Conservation (phyloP, 2,888 invertebrate genomes). For the Druceiella hillmani region DNA sequence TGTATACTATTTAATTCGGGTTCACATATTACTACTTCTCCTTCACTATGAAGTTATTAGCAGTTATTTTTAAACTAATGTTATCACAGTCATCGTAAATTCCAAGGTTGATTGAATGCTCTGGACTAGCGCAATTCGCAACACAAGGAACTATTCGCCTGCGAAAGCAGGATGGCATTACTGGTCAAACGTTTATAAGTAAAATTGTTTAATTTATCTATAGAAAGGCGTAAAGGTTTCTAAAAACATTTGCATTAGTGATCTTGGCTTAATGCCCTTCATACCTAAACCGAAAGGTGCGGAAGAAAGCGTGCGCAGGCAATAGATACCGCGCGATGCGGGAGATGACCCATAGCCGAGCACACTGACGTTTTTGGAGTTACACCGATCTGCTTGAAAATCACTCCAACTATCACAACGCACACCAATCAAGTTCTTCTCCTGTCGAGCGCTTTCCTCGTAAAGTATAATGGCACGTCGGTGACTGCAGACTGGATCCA, state of each 20-base stretch:
- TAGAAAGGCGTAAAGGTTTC: too few species aligned
- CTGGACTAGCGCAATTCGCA: too few species aligned
- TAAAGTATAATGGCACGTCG: slow-evolving; percentile 42
- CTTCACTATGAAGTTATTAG: too few species aligned
- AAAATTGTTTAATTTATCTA: too few species aligned
- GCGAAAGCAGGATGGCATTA: too few species aligned
- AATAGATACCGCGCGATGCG: slow-evolving; percentile 41
- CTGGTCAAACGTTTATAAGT: too few species aligned
- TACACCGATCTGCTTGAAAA: slow-evolving; percentile 38
- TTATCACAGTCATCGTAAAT: too few species aligned
- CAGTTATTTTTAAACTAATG: too few species aligned
- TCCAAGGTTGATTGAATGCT: too few species aligned
- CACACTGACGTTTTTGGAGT: slow-evolving; percentile 34
- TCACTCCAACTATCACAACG: slow-evolving; percentile 40
- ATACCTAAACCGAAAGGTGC: slow-evolving; percentile 42
- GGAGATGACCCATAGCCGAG: slow-evolving; percentile 45
- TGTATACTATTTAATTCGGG: too few species aligned
- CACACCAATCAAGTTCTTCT: slow-evolving; percentile 39
- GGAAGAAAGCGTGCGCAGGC: slow-evolving; percentile 36
- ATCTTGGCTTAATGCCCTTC: slow-evolving; percentile 36
- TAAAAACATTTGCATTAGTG: not conserved
- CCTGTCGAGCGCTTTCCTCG: slow-evolving; percentile 37
- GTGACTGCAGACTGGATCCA: slow-evolving; percentile 47
- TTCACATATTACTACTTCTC: too few species aligned
- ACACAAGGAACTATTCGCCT: too few species aligned